phyloP scores from a whole-genome alignment of 92 coral and sea anemone species.

The Porites cylindrica region DNA sequence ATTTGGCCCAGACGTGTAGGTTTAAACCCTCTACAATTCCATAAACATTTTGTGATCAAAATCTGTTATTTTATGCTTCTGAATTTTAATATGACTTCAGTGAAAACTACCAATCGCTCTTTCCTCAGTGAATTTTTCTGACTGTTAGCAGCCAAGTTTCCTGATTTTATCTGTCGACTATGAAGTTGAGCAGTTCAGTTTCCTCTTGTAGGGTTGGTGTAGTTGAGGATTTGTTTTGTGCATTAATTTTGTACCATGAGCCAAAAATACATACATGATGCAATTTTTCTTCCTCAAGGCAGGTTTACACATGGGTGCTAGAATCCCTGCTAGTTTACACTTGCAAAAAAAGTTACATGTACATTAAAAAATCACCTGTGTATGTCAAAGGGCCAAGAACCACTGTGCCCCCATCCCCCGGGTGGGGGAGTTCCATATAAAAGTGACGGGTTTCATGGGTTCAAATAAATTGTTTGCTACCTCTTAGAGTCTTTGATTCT shows the following conservation, averaged over 20 bases:
- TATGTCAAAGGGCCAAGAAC: no score
- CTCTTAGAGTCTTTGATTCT: no score
- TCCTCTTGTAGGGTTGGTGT: slow-evolving; percentile 7
- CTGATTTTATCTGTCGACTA: slow-evolving; percentile 7
- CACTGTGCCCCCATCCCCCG: no score
- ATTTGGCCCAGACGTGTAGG: slow-evolving; percentile 9
- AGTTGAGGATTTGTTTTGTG: slow-evolving; percentile 11
- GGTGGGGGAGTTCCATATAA: no score
- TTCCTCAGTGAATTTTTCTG: background rate
- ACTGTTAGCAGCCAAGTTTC: slow-evolving; percentile 11
- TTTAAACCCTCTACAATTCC: slow-evolving; percentile 41
- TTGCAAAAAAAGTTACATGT: no score
- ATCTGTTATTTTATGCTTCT: slow-evolving; percentile 26
- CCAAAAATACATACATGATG: slow-evolving; percentile 7
- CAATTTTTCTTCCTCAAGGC: slow-evolving; percentile 23
- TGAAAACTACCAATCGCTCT: slow-evolving; percentile 20
- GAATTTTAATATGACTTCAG: slow-evolving; percentile 22
- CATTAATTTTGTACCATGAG: slow-evolving; percentile 15
- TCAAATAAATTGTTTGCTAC: no score
- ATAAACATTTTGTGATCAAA: slow-evolving; percentile 29
- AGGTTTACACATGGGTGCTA: slow-evolving; percentile 37
- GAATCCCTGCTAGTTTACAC: background rate
- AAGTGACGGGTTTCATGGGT: no score
- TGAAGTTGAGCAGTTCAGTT: slow-evolving; percentile 13
- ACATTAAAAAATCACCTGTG: no score